Conservation (phyloP, 2,797 vertebrate genomes). For the Peromyscus eremicus region DNA sequence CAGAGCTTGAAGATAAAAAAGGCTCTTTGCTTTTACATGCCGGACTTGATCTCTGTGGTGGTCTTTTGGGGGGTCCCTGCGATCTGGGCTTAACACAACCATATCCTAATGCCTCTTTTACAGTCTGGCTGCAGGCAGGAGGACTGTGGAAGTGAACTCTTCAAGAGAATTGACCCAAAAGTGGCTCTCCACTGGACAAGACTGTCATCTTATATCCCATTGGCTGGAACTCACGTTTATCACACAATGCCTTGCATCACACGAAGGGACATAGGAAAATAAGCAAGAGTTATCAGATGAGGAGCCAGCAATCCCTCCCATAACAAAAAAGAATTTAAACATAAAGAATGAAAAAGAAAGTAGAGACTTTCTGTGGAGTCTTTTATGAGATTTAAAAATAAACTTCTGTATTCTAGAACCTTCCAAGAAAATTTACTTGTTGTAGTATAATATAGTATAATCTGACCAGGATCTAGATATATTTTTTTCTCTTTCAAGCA, state of each 20-base stretch:
- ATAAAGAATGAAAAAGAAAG: neutral
- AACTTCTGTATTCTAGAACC: neutral
- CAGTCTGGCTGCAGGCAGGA: neutral
- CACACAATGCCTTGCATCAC: neutral
- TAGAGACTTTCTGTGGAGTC: neutral
- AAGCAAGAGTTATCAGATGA: neutral
- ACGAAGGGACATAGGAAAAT: neutral
- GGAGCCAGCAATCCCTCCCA: neutral
- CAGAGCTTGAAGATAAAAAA: no score
- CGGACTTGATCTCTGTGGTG: no score
- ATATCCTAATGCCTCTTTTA: neutral
- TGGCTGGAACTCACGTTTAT: neutral
- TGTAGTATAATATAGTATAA: neutral
- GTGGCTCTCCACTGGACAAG: neutral
- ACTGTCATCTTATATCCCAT: neutral
- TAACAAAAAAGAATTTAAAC: neutral
- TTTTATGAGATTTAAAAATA: neutral
- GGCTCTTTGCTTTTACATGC: no score
- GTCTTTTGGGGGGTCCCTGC: no score
- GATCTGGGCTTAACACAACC: no score
- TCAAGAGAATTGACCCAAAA: neutral
- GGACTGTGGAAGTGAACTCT: neutral
- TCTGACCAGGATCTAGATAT: neutral
- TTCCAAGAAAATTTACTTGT: constrained; percentile 36
- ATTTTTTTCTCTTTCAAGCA: constrained; percentile 23